These are phyloP conservation scores for Stictocephala bisonia DNA, from an alignment of 2,888 invertebrate species.

Conservation along the genomic window DNA sequence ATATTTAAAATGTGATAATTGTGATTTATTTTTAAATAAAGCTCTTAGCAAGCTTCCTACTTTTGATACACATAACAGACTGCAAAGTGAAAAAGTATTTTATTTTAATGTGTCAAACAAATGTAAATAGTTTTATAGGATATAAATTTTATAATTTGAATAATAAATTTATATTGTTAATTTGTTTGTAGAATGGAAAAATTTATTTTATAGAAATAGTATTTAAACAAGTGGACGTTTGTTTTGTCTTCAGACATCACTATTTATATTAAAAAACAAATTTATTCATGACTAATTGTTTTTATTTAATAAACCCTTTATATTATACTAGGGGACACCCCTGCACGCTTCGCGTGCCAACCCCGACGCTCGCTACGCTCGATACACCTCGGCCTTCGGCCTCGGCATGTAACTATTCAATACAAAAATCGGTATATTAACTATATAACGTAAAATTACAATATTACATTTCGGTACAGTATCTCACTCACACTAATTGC, in stretches of 20 bases:
- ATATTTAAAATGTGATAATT: conserved; percentile 37
- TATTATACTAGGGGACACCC: too few species aligned
- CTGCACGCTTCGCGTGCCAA: too few species aligned
- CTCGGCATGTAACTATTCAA: too few species aligned
- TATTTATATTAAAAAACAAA: conserved; percentile 8
- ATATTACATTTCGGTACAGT: too few species aligned
- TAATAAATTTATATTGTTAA: not conserved
- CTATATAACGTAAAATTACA: too few species aligned
- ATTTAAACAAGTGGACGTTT: not conserved
- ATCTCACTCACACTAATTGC: too few species aligned
- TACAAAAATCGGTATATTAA: too few species aligned
- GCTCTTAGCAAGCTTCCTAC: conserved; percentile 15
- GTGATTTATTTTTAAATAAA: conserved; percentile 30
- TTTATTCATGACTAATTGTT: not conserved
- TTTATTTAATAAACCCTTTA: not conserved
- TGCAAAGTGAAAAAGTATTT: conserved; percentile 30
- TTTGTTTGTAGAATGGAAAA: conserved; percentile 1
- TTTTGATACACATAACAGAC: conserved; percentile 37
- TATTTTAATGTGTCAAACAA: conserved; percentile 15
- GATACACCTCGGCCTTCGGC: too few species aligned
- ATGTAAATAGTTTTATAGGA: conserved; percentile 31
- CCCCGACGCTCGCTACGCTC: too few species aligned
- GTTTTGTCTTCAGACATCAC: conserved; percentile 31
- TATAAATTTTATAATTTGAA: conserved; percentile 25
- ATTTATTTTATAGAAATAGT: conserved; percentile 26